A percentile compares a stretch with the other conserved stretches of the same genome.
Evolutionary conservation across 2,113 vertebrate genomes (phyloP).

Genomic region (Coptodon bakossiorum): DNA sequence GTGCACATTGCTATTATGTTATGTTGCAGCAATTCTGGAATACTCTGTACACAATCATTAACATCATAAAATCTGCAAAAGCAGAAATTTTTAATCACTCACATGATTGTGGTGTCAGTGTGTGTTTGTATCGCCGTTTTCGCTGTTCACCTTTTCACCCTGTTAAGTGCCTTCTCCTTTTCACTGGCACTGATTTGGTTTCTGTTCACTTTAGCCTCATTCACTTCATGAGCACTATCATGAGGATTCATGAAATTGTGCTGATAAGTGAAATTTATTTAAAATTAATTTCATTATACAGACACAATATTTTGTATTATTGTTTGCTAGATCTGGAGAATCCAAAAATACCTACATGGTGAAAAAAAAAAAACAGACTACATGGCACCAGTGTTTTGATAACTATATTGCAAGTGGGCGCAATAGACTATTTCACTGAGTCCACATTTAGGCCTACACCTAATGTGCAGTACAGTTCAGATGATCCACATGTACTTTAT

Average conservation of each 20-base stretch:
- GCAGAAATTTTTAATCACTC: neutral
- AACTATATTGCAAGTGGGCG: neutral
- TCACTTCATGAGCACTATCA: neutral
- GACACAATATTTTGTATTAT: neutral
- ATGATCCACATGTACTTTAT: neutral
- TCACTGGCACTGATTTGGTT: neutral
- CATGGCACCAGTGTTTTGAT: neutral
- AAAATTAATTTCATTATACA: rapidly evolving
- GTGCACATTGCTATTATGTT: neutral
- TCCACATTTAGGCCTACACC: neutral
- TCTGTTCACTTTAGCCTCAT: neutral
- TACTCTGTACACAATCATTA: neutral
- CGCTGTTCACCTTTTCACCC: neutral
- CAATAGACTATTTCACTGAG: neutral
- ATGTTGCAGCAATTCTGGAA: neutral
- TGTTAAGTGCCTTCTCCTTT: neutral
- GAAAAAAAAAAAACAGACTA: neutral
- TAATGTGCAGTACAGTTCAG: neutral
- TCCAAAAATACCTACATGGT: rapidly evolving
- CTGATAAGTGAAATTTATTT: neutral
- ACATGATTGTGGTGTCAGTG: neutral
- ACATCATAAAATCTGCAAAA: neutral
- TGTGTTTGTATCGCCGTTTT: rapidly evolving
- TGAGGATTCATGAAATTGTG: rapidly evolving
- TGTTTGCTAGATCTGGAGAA: neutral